Conservation (phyloP, 2,113 vertebrate species). For the Potamarius usumacintae region DNA sequence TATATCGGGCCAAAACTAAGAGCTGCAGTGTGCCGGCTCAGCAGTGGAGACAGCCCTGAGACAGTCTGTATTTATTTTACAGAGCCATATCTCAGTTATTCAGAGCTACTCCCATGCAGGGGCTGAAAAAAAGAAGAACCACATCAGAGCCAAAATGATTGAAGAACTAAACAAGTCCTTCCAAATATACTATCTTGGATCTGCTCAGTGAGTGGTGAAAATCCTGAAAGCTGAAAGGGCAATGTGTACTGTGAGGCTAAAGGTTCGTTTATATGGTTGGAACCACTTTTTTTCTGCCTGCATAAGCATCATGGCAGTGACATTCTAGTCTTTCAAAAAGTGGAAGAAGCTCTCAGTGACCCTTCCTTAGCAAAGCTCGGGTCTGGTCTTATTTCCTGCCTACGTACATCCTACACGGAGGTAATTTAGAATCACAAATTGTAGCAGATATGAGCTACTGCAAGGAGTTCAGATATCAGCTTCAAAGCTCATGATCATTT, state of each 20-base stretch:
- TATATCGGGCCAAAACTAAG: conserved; percentile 41
- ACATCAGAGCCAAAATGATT: conserved; percentile 20
- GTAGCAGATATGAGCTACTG: neutral
- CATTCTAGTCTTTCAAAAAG: neutral
- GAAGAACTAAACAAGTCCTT: conserved; percentile 4
- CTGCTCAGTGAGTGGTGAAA: conserved; percentile 15
- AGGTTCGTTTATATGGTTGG: neutral
- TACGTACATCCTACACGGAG: neutral
- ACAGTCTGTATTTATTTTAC: conserved; percentile 31
- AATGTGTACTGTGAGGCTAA: too few species aligned
- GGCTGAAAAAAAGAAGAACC: conserved; percentile 12
- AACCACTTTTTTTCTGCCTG: neutral
- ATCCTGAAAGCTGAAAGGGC: neutral
- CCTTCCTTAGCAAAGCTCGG: neutral
- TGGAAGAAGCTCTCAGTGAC: neutral
- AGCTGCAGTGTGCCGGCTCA: conserved; percentile 24
- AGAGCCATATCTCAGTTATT: conserved; percentile 16
- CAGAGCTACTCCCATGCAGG: neutral
- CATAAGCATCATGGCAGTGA: neutral
- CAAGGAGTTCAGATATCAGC: neutral
- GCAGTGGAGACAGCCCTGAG: conserved; percentile 7
- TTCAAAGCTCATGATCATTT: neutral
- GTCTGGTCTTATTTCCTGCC: neutral
- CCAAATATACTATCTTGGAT: conserved; percentile 1
- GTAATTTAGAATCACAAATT: neutral